phyloP scores from a whole-genome alignment of 2,888 invertebrate species.

The Xestia sexstrigata region DNA sequence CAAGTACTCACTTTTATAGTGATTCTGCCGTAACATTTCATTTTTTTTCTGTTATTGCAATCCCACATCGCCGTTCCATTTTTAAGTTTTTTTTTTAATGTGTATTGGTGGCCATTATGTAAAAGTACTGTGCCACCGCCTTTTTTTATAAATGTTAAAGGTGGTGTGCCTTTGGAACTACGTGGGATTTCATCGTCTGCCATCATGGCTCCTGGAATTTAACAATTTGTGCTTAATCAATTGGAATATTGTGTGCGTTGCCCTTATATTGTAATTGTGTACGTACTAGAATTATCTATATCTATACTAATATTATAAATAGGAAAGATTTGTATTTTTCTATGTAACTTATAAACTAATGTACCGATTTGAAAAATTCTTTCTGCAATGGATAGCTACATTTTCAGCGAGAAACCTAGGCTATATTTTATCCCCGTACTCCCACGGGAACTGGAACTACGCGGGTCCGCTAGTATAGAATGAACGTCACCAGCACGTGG shows the following conservation, averaged over 20 bases:
- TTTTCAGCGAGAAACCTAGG: no score
- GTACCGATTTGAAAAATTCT: no score
- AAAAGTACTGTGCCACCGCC: constrained; percentile 3
- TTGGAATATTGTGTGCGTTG: background rate
- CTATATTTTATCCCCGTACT: no score
- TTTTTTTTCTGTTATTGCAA: constrained; percentile 8
- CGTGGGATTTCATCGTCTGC: background rate
- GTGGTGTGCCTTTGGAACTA: background rate
- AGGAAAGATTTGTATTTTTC: no score
- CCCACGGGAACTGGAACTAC: no score
- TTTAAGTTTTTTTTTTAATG: background rate
- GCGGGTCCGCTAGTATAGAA: background rate
- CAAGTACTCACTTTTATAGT: background rate
- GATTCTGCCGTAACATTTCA: constrained; percentile 6
- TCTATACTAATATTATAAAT: no score
- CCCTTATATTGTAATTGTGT: background rate
- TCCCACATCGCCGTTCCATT: background rate
- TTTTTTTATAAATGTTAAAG: constrained; percentile 9
- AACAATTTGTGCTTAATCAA: background rate
- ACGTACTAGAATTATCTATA: background rate
- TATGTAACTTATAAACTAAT: no score
- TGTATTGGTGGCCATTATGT: constrained; percentile 10
- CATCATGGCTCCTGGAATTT: constrained; percentile 8
- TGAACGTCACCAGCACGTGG: background rate
- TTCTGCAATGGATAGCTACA: no score